Percentiles rank a stretch among this genome's conserved stretches.
Evolutionary conservation across 2,888 invertebrate species (phyloP).

Genomic region (Drosophila fungiperda): DNA sequence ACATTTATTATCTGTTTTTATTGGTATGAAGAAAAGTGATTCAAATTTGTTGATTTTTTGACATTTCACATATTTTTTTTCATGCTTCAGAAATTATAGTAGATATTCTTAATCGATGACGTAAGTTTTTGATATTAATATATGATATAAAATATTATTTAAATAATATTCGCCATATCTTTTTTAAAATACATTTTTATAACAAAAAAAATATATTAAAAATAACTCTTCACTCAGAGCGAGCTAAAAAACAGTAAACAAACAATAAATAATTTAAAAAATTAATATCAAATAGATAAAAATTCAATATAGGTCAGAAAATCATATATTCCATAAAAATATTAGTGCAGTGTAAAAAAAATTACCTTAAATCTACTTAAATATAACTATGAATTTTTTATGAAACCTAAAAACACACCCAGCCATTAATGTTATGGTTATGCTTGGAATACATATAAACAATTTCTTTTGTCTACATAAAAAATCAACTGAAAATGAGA

Average conservation of each 20-base stretch:
- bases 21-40: background rate
- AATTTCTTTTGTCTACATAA: slow-evolving; percentile 19
- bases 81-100: background rate
- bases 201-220: background rate
- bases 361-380: background rate
- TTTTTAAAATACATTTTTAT: background rate
- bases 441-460: slow-evolving; percentile 1
- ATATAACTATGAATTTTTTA: background rate
- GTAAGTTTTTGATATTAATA: too few relatives aligned
- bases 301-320: background rate
- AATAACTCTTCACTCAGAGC: background rate
- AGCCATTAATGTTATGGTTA: background rate
- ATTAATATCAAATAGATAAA: background rate
- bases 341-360: background rate
- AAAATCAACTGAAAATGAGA: slow-evolving; percentile 21
- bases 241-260: too few relatives aligned
- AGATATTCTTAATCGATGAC: background rate
- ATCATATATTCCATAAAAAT: background rate
- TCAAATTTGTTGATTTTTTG: background rate
- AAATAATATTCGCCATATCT: background rate
- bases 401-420: background rate
- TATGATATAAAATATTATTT: background rate
- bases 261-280: background rate
- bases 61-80: background rate
- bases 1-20: background rate